A percentile compares a stretch with the other conserved stretches of the same genome.
Conservation (phyloP, 2,888 invertebrate species). For the Parelbella ahira region DNA sequence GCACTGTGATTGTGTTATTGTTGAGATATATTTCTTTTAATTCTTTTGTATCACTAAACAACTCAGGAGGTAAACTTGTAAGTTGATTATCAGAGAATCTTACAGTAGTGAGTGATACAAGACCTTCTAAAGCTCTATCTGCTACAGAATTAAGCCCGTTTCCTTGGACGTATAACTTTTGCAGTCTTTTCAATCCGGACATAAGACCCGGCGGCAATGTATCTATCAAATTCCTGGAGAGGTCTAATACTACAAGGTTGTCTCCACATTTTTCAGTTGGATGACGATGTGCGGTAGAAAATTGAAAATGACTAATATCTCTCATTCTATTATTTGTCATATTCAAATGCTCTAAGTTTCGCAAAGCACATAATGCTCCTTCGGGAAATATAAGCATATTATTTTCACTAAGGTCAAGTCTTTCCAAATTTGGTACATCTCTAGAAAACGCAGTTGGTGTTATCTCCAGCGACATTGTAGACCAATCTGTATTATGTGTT, state of each 20-base stretch:
- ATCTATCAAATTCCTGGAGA: conserved; percentile 89
- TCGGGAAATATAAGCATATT: conserved; percentile 90
- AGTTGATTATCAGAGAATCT: conserved; percentile 91
- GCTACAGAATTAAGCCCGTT: conserved; percentile 88
- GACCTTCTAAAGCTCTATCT: conserved; percentile 88
- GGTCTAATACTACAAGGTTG: conserved; percentile 85
- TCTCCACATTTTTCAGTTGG: conserved; percentile 85
- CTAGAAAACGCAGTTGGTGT: conserved; percentile 87
- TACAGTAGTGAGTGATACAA: conserved; percentile 85
- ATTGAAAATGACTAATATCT: conserved; percentile 86
- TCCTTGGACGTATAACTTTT: conserved; percentile 87
- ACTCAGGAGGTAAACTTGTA: conserved; percentile 88
- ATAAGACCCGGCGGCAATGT: conserved; percentile 86
- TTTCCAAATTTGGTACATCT: conserved; percentile 86
- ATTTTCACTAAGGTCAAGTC: conserved; percentile 88
- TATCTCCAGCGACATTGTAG: conserved; percentile 88
- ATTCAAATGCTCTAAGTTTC: conserved; percentile 87
- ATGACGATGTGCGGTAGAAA: conserved; percentile 80
- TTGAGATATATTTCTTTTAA: conserved; percentile 90
- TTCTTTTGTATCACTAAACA: conserved; percentile 88
- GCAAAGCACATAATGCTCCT: conserved; percentile 87
- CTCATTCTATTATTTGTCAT: conserved; percentile 89
- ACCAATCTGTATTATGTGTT: conserved; percentile 92
- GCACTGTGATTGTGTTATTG: conserved; percentile 89
- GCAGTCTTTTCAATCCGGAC: conserved; percentile 85